phyloP scores from a whole-genome alignment of 2,797 vertebrate species.

The Chromobotia macracanthus region DNA sequence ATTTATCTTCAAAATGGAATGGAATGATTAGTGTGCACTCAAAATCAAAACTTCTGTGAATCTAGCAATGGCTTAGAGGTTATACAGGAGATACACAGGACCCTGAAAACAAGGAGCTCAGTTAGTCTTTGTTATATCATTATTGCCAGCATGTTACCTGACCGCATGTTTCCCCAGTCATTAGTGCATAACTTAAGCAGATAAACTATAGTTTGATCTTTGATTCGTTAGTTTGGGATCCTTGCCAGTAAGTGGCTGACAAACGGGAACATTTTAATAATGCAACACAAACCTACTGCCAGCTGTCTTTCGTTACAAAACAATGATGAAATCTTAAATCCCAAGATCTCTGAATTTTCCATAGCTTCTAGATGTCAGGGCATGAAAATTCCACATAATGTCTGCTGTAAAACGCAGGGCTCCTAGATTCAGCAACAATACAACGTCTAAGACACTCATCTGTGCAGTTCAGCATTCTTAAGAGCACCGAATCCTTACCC shows the following conservation, averaged over 20 bases:
- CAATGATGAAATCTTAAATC: slow-evolving; percentile 9
- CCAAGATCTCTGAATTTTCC: slow-evolving; percentile 44
- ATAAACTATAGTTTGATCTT: slow-evolving; percentile 29
- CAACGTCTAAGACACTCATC: slow-evolving; percentile 18
- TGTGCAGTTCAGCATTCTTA: slow-evolving; percentile 43
- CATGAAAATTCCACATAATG: slow-evolving; percentile 36
- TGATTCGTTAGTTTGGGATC: background rate
- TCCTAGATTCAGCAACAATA: slow-evolving; percentile 1
- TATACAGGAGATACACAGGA: slow-evolving; percentile 6
- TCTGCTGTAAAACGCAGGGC: slow-evolving; percentile 19
- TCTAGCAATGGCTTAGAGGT: slow-evolving; percentile 44
- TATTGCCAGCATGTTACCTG: slow-evolving; percentile 49
- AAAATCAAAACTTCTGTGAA: slow-evolving; percentile 35
- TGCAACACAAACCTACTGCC: slow-evolving; percentile 55
- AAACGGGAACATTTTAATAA: slow-evolving; percentile 43
- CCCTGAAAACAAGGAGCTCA: slow-evolving; percentile 15
- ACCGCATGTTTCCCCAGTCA: slow-evolving; percentile 54
- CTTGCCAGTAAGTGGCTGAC: slow-evolving; percentile 23
- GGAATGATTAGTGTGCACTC: slow-evolving; percentile 13
- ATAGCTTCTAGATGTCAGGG: slow-evolving; percentile 47
- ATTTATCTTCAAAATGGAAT: slow-evolving; percentile 25
- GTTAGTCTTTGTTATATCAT: slow-evolving; percentile 42
- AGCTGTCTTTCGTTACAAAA: slow-evolving; percentile 52
- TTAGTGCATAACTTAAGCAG: slow-evolving; percentile 12
- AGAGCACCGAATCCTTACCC: slow-evolving; percentile 38